Base-by-base conservation (phyloP, 2,888 invertebrate species). In the Mesorhabditis belari region DNA sequence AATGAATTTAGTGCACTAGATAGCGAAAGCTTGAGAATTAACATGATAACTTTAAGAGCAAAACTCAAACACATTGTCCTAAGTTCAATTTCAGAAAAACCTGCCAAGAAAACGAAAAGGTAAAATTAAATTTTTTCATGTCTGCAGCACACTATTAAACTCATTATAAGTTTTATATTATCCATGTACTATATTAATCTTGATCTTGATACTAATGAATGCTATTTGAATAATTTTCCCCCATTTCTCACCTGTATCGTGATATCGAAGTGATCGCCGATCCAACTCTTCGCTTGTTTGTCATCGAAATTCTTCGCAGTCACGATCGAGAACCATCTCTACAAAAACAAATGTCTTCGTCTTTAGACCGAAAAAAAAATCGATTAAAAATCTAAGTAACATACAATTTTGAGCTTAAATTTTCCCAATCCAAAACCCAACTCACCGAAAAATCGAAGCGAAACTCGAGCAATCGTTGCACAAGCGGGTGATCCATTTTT, bases 201-300 rank as follows among this genome's bases (percentile, higher is more conserved):
- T 17, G 26, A 50, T 28, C 44, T 9, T 25, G 28, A 23, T 26
- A n/a, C 27, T 55, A 21, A 21, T n/a, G 57, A 28, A 4, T 26
- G n/a, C 23, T 25, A 44, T 12, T 51, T 4, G 19, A 1, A 44
- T 57, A 17, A 28, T 28, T 49, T 58, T 44, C 26, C 19, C 24
- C 4, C 4, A 44, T 9, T 17, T 28, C 49, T 2, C 56, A 77
- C 77, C 73, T 77, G 77, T 24, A 77, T 61, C 23, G 77, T 77
- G 58, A 77, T 55, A 52, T 68, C 69, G 55, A 78, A 78, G 55
- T 78, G 77, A 54, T 76, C 71, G 26, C 64, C 56, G 44, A 77
- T 29, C 71, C 71, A 70, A 25, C 23, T 28, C 50, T 62, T 70
- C 24, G 25, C 54, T 12, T 9, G 67, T 17, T 56, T 44, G 29